Percentiles rank a stretch among this genome's conserved stretches.
phyloP scores from a whole-genome alignment of 1,140 invertebrate genomes.

The Orchesella cincta region DNA sequence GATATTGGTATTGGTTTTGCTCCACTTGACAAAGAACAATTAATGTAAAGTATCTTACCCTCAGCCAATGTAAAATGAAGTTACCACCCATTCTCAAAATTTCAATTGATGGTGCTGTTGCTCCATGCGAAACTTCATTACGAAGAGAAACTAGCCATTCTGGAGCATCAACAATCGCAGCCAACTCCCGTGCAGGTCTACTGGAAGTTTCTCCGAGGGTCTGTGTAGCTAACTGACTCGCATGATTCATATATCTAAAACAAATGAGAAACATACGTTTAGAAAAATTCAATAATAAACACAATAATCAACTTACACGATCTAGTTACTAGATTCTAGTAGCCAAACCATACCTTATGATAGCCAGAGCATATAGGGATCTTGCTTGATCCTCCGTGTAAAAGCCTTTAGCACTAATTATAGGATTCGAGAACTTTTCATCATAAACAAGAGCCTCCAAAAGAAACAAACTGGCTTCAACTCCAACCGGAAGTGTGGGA shows the following conservation, averaged over 20 bases:
- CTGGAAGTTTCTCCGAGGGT: conserved; percentile 60
- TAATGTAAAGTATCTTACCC: conserved; percentile 57
- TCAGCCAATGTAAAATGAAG: conserved; percentile 64
- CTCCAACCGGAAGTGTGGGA: conserved; percentile 66
- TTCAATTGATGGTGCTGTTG: conserved; percentile 62
- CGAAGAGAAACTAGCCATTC: conserved; percentile 68
- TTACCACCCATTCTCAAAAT: conserved; percentile 61
- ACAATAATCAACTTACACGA: neutral
- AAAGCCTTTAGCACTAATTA: neutral
- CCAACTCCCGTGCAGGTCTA: conserved; percentile 62
- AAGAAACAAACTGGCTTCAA: conserved; percentile 67
- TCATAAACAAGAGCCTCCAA: conserved; percentile 64
- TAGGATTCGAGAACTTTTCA: conserved; percentile 55
- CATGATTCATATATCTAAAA: conserved; percentile 44
- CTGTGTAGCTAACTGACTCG: conserved; percentile 55
- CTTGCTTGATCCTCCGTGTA: conserved; percentile 30
- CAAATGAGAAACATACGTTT: too few species aligned
- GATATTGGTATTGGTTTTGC: too few species aligned
- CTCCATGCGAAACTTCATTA: conserved; percentile 67
- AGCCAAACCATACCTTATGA: conserved; percentile 35
- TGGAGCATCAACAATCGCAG: conserved; percentile 63
- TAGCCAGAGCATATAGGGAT: conserved; percentile 44
- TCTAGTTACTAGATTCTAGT: neutral
- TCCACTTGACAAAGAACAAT: too few species aligned
- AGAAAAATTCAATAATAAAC: neutral